Conservation (phyloP, 2,888 invertebrate species). For the Cryptops parisi region DNA sequence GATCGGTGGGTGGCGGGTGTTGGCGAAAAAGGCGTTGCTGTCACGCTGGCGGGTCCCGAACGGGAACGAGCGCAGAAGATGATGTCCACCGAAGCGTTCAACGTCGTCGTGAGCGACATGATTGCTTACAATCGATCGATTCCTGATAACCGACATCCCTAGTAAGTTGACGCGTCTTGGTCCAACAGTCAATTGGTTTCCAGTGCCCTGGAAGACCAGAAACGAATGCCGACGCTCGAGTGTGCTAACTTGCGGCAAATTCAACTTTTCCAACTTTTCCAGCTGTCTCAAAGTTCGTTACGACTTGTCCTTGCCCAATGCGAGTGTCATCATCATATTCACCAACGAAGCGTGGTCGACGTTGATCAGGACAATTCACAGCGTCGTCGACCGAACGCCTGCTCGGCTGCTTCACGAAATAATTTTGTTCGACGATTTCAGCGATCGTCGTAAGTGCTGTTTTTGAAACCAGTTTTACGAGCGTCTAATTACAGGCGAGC, state of each 20-base stretch:
- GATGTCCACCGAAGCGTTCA: slow-evolving; percentile 70
- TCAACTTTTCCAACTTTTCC: slow-evolving; percentile 21
- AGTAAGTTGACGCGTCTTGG: too few relatives aligned
- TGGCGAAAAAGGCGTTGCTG: slow-evolving; percentile 56
- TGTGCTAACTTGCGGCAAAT: too few relatives aligned
- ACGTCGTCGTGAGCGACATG: slow-evolving; percentile 73
- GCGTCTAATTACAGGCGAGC: too few relatives aligned
- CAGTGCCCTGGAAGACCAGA: too few relatives aligned
- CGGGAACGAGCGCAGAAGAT: slow-evolving; percentile 46
- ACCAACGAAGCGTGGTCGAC: slow-evolving; percentile 83
- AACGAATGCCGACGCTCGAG: too few relatives aligned
- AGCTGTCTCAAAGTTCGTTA: slow-evolving; percentile 47
- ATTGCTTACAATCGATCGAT: slow-evolving; percentile 69
- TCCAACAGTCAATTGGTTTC: too few relatives aligned
- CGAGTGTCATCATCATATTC: slow-evolving; percentile 72
- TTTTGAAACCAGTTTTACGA: not conserved
- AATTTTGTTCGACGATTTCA: slow-evolving; percentile 87
- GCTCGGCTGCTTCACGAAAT: slow-evolving; percentile 67
- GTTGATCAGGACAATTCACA: slow-evolving; percentile 69
- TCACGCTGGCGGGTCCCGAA: slow-evolving; percentile 49
- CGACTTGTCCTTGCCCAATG: slow-evolving; percentile 49
- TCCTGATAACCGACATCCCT: slow-evolving; percentile 42
- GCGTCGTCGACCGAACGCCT: slow-evolving; percentile 64
- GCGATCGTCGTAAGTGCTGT: slow-evolving; percentile 46
- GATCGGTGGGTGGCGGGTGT: slow-evolving; percentile 51